A percentile compares a stretch with the other conserved stretches of the same genome.
These are phyloP conservation scores for Mythimna vitellina DNA, from an alignment of 2,888 invertebrate genomes.

Conservation along the genomic window DNA sequence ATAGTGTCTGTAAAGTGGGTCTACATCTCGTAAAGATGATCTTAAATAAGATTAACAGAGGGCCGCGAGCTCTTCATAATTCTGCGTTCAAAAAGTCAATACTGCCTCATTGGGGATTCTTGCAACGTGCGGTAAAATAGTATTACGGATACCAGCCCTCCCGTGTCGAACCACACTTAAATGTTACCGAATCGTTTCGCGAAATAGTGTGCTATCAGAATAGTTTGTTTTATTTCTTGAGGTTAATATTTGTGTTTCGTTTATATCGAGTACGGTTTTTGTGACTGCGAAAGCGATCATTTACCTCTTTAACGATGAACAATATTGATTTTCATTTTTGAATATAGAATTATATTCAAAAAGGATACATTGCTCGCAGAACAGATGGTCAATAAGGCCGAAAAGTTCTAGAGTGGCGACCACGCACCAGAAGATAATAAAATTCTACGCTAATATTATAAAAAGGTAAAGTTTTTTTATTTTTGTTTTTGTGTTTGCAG, in stretches of 20 bases:
- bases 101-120: conserved; percentile 55
- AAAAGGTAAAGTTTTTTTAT: too few relatives aligned
- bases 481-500: too few relatives aligned
- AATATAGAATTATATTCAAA: too few relatives aligned
- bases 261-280: neutral
- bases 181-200: conserved; percentile 43
- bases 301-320: too few relatives aligned
- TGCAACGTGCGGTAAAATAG: conserved; percentile 49
- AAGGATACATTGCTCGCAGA: too few relatives aligned
- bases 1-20: conserved; percentile 18
- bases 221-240: conserved; percentile 29
- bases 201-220: conserved; percentile 30
- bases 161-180: conserved; percentile 44
- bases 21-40: conserved; percentile 45
- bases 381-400: too few relatives aligned
- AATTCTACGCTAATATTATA: too few relatives aligned
- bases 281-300: neutral
- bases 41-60: conserved; percentile 52
- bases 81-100: conserved; percentile 56
- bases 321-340: too few relatives aligned
- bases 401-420: too few relatives aligned
- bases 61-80: conserved; percentile 53
- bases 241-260: conserved; percentile 1
- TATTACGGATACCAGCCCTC: conserved; percentile 48
- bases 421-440: too few relatives aligned